Conservation (phyloP, 2,113 vertebrate genomes). For the Oreotrochilus melanogaster region DNA sequence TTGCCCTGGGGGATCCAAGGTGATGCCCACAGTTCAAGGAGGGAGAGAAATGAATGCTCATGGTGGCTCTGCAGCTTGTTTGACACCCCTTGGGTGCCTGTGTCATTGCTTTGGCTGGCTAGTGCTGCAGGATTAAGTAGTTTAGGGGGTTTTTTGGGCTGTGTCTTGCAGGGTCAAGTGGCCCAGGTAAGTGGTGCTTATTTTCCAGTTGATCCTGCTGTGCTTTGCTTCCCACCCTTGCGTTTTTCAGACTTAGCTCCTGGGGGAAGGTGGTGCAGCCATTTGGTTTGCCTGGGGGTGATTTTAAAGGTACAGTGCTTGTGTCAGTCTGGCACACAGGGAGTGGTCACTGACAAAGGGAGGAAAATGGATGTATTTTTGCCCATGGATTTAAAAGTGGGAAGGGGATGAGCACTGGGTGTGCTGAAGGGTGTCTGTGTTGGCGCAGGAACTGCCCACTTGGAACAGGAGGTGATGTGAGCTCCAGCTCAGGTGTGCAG, state of each 20-base stretch:
- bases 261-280: background rate
- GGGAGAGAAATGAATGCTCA: background rate
- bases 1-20: background rate
- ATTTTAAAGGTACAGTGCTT: background rate
- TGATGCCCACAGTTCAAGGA: background rate
- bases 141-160: background rate
- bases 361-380: background rate
- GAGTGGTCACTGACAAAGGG: background rate
- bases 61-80: background rate
- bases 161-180: background rate
- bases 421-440: background rate
- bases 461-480: background rate
- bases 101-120: background rate
- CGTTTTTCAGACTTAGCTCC: background rate
- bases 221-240: background rate
- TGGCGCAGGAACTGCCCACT: background rate
- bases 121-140: background rate
- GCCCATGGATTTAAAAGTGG: background rate
- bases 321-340: fast-evolving
- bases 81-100: background rate
- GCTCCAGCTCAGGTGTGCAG: fast-evolving
- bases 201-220: background rate
- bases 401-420: background rate
- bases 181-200: background rate
- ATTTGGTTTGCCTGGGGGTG: background rate